Percentiles rank a stretch among this genome's conserved stretches.
Evolutionary conservation across 1,140 invertebrate species (phyloP).

Genomic region (Papilio machaon): DNA sequence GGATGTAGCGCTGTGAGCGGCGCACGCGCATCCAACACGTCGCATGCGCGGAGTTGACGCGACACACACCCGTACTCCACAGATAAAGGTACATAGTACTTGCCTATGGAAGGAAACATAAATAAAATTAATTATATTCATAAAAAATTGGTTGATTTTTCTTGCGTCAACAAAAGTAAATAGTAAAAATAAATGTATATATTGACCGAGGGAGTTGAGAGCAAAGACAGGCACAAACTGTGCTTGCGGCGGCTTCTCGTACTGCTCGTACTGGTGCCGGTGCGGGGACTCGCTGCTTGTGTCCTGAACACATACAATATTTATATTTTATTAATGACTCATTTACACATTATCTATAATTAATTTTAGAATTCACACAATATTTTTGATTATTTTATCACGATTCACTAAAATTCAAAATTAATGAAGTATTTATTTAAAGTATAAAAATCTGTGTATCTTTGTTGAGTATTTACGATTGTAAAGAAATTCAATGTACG

Average conservation of each 20-base stretch:
- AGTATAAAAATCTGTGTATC: too few relatives aligned
- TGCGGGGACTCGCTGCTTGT: conserved; percentile 72
- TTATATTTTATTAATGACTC: too few relatives aligned
- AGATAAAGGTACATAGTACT: conserved; percentile 96
- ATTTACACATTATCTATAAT: background rate
- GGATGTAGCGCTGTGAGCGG: conserved; percentile 89
- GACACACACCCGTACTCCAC: conserved; percentile 89
- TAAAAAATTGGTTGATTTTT: too few relatives aligned
- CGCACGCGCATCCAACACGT: conserved; percentile 82
- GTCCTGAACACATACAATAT: conserved; percentile 52
- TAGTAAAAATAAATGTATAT: background rate
- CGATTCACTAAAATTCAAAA: too few relatives aligned
- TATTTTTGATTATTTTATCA: too few relatives aligned
- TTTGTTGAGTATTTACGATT: too few relatives aligned
- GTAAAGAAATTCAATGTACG: too few relatives aligned
- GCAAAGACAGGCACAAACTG: conserved; percentile 75
- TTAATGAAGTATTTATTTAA: too few relatives aligned
- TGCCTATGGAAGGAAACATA: conserved; percentile 85
- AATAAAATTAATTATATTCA: background rate
- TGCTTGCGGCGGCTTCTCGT: conserved; percentile 58
- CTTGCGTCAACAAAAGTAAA: too few relatives aligned
- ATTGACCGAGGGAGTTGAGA: conserved; percentile 69
- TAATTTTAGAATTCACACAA: background rate
- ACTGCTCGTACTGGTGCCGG: conserved; percentile 64
- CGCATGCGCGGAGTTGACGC: conserved; percentile 85